A percentile compares a stretch with the other conserved stretches of the same genome.
Conservation (phyloP, 2,888 invertebrate species). For the Dicranocentrus wangi region DNA sequence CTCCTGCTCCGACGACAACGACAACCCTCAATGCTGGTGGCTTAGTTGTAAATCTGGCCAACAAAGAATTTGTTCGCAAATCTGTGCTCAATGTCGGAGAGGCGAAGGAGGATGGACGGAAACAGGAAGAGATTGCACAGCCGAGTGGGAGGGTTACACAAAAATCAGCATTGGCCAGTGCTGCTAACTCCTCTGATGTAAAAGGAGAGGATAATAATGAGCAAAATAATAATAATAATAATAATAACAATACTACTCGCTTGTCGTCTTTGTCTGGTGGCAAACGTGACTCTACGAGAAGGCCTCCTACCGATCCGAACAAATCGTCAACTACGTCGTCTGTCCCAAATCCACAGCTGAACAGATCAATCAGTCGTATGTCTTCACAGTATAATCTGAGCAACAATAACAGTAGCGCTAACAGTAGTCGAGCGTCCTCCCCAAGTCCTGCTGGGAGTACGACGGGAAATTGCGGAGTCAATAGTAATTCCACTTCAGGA, state of each 20-base stretch:
- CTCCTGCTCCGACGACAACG: slow-evolving; percentile 31
- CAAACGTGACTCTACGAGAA: slow-evolving; percentile 76
- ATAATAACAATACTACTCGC: slow-evolving; percentile 38
- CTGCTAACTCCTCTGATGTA: slow-evolving; percentile 41
- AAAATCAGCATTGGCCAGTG: slow-evolving; percentile 18
- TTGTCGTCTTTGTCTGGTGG: slow-evolving; percentile 41
- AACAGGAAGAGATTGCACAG: slow-evolving; percentile 73
- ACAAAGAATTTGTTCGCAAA: slow-evolving; percentile 85
- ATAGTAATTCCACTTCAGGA: slow-evolving; percentile 33
- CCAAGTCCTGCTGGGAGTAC: slow-evolving; percentile 41
- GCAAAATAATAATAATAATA: slow-evolving; percentile 48
- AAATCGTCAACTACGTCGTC: slow-evolving; percentile 60
- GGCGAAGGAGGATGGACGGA: slow-evolving; percentile 74
- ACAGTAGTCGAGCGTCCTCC: slow-evolving; percentile 60
- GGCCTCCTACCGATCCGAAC: slow-evolving; percentile 76
- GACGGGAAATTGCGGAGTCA: slow-evolving; percentile 27
- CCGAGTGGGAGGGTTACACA: slow-evolving; percentile 28
- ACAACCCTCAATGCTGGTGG: slow-evolving; percentile 46
- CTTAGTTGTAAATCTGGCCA: slow-evolving; percentile 64
- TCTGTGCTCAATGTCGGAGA: slow-evolving; percentile 82
- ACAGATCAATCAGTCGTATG: slow-evolving; percentile 63
- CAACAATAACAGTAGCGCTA: slow-evolving; percentile 53
- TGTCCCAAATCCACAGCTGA: slow-evolving; percentile 45
- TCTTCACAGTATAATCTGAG: slow-evolving; percentile 41
- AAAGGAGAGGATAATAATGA: slow-evolving; percentile 48